These are phyloP conservation scores for Fundulus diaphanus DNA, from an alignment of 2,797 vertebrate species.

Conservation along the genomic window DNA sequence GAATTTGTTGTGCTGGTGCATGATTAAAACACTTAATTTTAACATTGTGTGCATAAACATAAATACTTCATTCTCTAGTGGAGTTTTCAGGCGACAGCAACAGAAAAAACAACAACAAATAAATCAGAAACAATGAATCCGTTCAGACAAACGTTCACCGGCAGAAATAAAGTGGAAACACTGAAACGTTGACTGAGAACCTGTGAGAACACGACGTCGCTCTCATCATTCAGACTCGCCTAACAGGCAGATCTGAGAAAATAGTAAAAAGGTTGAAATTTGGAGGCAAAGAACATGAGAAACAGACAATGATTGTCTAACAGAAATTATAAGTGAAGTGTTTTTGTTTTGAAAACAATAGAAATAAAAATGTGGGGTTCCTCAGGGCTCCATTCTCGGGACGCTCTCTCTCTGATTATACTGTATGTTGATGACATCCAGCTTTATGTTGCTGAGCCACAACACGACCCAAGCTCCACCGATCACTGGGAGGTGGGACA, in stretches of 20 bases:
- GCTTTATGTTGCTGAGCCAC: not conserved
- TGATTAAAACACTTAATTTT: constrained; percentile 36
- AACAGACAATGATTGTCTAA: not conserved
- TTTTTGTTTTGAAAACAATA: not conserved
- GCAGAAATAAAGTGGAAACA: not conserved
- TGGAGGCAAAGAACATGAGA: constrained; percentile 36
- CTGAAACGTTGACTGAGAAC: not conserved
- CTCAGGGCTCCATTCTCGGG: not conserved
- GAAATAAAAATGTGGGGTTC: not conserved
- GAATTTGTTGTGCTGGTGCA: constrained; percentile 52
- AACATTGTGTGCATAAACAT: constrained; percentile 58
- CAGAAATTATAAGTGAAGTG: not conserved
- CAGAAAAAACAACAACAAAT: no score
- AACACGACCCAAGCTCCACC: no score
- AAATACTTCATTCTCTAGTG: constrained; percentile 52
- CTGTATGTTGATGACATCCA: not conserved
- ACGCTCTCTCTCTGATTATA: no score
- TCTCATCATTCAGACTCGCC: not conserved
- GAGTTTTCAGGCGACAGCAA: not conserved
- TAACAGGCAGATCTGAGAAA: not conserved
- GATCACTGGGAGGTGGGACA: not conserved
- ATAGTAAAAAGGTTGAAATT: not conserved
- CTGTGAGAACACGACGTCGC: not conserved
- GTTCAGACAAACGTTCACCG: not conserved
- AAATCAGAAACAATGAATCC: no score